Evolutionary conservation across 1,140 invertebrate genomes (phyloP), one percentile per base, ranked within the genome.

Genomic region (Nasonia giraulti): DNA sequence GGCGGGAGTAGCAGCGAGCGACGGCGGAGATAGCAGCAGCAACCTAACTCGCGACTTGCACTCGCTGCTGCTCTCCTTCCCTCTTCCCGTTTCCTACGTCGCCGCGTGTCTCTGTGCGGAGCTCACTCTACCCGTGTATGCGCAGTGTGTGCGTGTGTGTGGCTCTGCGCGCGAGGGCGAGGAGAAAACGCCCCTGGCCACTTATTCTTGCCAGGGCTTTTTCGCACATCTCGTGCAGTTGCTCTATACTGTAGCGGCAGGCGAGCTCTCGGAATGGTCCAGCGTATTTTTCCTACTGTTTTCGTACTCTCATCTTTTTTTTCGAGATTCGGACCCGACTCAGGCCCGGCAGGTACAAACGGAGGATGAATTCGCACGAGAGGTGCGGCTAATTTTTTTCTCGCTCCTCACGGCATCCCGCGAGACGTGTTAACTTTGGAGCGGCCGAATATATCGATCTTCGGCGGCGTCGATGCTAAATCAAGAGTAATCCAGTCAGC

Each of bases 121-220:
- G 66, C n/a, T 23, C 66, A 11, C n/a, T 11, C 33, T 37, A 3
- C 2, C n/a, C 20, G 66, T 17, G n/a, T 71, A 3, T 17, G 68
- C 17, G 68, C 27, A 44, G 74, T 62, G 55, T 11, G 8, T 40
- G 17, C 86, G 33, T 6, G 40, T 27, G 27, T 27, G 27, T 27
- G 27, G 27, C 27, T 27, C 27, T 27, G 27, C 27, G 62, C 50
- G 27, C 7, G 40, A 62, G 80, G 68, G 37, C 31, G 80, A 40
- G 80, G 80, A 40, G 80, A 75, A 75, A 82, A 74, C 80, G 80
- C 69, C 73, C 80, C 69, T 40, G 50, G 44, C 69, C 23, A 74
- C 73, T 75, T 73, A 74, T 75, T 74, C 44, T 50, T 50, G 69
- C 44, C 44, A 27, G 69, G 33, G 27, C 47, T 75, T 50, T 71